These are phyloP conservation scores for Melinaea marsaeus DNA, from an alignment of 2,888 invertebrate species.

Conservation along the genomic window DNA sequence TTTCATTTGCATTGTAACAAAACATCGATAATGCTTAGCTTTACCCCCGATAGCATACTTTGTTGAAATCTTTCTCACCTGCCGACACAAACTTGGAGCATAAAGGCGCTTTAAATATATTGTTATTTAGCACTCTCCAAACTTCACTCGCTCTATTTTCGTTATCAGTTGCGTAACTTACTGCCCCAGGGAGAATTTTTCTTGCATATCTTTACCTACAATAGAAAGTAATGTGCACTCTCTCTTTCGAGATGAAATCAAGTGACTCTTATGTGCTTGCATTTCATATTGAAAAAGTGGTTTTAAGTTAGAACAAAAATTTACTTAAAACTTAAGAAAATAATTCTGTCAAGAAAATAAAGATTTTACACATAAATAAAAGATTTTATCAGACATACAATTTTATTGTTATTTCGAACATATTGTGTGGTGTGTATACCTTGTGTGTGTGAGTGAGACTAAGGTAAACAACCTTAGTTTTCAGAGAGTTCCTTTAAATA, in stretches of 20 bases:
- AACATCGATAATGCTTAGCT: not conserved
- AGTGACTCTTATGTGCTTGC: no score
- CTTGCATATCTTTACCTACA: conserved; percentile 12
- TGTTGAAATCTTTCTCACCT: conserved; percentile 5
- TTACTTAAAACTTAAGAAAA: no score
- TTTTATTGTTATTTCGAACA: no score
- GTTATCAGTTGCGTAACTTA: conserved; percentile 10
- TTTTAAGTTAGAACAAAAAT: no score
- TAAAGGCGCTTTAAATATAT: conserved; percentile 6
- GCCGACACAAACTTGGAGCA: not conserved
- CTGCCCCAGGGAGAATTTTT: conserved; percentile 7
- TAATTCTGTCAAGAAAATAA: no score
- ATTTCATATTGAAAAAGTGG: no score
- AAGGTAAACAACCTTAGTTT: no score
- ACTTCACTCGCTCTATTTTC: conserved; percentile 6
- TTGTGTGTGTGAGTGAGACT: no score
- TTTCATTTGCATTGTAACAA: not conserved
- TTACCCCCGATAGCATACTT: not conserved
- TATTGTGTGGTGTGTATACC: no score
- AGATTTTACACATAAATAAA: no score
- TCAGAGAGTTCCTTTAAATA: not conserved
- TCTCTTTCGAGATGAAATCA: no score
- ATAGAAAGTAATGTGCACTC: not conserved
- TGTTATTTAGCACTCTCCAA: conserved; percentile 10
- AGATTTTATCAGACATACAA: no score